phyloP scores from a whole-genome alignment of 2,113 vertebrate species.

The Rallus limicola region DNA sequence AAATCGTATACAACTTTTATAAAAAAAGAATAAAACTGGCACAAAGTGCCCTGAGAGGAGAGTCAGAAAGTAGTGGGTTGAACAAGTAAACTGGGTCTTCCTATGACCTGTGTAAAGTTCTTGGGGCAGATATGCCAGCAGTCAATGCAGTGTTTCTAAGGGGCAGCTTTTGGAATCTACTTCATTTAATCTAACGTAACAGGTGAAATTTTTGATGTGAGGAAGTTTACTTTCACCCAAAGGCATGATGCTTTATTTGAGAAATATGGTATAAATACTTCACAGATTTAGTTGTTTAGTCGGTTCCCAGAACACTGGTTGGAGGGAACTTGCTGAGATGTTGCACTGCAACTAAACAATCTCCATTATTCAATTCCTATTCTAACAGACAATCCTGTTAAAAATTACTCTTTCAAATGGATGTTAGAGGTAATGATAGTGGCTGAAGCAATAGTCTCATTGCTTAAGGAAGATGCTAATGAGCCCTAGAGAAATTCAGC shows the following conservation, averaged over 20 bases:
- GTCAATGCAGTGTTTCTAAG: not conserved
- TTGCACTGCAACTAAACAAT: not conserved
- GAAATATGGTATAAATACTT: not conserved
- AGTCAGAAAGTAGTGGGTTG: not conserved
- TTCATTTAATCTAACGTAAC: not conserved
- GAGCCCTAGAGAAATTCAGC: not conserved
- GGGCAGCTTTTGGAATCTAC: not conserved
- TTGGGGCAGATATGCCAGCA: not conserved
- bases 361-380: not conserved
- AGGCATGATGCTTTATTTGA: not conserved
- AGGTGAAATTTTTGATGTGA: not conserved
- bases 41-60: not conserved
- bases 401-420: not conserved
- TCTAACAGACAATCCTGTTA: not conserved
- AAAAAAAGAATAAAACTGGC: not conserved
- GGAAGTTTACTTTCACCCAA: not conserved
- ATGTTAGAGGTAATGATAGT: not conserved
- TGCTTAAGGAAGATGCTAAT: not conserved
- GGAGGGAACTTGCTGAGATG: not conserved
- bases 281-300: not conserved
- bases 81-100: not conserved
- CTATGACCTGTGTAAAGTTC: not conserved
- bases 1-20: not conserved
- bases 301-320: not conserved
- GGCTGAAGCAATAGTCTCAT: not conserved